Percentiles rank a stretch among this genome's conserved stretches.
These are phyloP conservation scores for Chymomyza procnemis DNA, from an alignment of 2,888 invertebrate species.

Conservation along the genomic window DNA sequence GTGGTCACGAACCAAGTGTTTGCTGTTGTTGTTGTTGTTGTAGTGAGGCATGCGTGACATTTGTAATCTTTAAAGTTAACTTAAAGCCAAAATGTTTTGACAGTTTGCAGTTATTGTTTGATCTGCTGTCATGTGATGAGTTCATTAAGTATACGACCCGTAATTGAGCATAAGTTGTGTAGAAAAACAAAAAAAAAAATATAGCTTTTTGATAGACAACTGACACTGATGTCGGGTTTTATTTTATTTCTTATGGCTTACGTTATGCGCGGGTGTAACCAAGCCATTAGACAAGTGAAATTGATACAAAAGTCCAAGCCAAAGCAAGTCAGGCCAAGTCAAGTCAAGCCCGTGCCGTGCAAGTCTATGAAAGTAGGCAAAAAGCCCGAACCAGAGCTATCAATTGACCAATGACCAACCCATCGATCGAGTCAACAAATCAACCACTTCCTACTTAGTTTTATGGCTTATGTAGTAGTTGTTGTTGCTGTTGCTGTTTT, in stretches of 20 bases:
- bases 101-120: constrained; percentile 74
- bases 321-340: too few species aligned
- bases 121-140: constrained; percentile 74
- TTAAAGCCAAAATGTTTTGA: constrained; percentile 62
- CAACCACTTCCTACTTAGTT: constrained; percentile 57
- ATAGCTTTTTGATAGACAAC: constrained; percentile 28
- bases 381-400: background rate
- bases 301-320: constrained; percentile 45
- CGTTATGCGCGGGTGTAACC: constrained; percentile 1
- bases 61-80: constrained; percentile 9
- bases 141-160: constrained; percentile 66
- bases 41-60: constrained; percentile 5
- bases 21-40: constrained; percentile 10
- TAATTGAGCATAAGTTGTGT: constrained; percentile 70
- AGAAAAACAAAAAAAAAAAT: background rate
- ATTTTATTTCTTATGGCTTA: background rate
- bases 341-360: too few species aligned
- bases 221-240: constrained; percentile 44
- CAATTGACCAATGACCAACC: constrained; percentile 24
- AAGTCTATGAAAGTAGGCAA: constrained; percentile 52
- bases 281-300: constrained; percentile 53
- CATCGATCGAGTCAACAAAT: constrained; percentile 8
- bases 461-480: background rate
- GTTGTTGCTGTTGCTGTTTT: constrained; percentile 2
- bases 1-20: background rate